Evolutionary conservation across 2,888 invertebrate genomes (phyloP).

Genomic region (Acleris laterana): DNA sequence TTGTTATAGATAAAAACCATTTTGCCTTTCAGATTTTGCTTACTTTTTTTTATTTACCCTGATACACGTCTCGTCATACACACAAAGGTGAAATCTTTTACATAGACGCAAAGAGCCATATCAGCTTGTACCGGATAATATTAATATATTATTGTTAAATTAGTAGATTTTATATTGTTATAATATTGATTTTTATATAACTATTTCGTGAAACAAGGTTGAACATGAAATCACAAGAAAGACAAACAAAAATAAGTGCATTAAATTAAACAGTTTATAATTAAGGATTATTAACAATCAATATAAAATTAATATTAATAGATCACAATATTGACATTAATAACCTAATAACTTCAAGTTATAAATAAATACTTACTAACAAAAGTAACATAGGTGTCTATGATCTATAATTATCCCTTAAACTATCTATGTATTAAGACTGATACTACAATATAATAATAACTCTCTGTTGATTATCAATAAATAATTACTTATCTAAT

Average conservation of each 20-base stretch:
- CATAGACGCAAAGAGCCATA: slow-evolving; percentile 32
- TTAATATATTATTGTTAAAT: slow-evolving; percentile 44
- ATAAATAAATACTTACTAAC: slow-evolving; percentile 33
- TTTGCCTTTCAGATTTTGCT: slow-evolving; percentile 42
- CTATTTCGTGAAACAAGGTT: slow-evolving; percentile 44
- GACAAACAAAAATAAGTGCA: slow-evolving; percentile 27
- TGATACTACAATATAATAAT: no score
- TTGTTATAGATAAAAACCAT: slow-evolving; percentile 52
- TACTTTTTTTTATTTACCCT: slow-evolving; percentile 42
- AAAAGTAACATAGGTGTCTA: background rate
- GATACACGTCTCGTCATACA: slow-evolving; percentile 38
- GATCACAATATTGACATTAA: slow-evolving; percentile 44
- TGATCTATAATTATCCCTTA: no score
- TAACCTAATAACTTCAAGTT: slow-evolving; percentile 46
- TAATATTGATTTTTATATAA: slow-evolving; percentile 39
- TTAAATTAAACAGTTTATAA: slow-evolving; percentile 10
- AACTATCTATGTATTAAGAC: no score
- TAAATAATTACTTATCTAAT: slow-evolving; percentile 41
- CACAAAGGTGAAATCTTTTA: slow-evolving; percentile 16
- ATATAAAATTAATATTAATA: slow-evolving; percentile 15
- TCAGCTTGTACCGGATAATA: slow-evolving; percentile 43
- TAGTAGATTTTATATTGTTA: slow-evolving; percentile 61
- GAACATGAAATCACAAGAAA: slow-evolving; percentile 63
- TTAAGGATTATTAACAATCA: slow-evolving; percentile 17
- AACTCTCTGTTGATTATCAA: slow-evolving; percentile 50